phyloP scores from a whole-genome alignment of 2,888 invertebrate species.

The Stictocephala bisonia region DNA sequence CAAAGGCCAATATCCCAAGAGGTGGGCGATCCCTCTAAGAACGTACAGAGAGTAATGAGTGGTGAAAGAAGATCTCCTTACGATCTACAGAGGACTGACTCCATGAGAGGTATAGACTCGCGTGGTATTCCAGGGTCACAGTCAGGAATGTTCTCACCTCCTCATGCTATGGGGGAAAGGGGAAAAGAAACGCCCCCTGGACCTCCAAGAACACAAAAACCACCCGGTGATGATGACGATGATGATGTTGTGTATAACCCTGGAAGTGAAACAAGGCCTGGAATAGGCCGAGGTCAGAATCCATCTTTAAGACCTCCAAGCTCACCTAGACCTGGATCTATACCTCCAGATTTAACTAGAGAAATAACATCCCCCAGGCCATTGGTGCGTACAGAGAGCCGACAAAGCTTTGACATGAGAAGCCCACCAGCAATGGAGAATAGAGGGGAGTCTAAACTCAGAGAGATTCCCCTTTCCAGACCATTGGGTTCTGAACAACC shows the following conservation, averaged over 20 bases:
- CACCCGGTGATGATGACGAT: constrained; percentile 37
- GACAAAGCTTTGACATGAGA: constrained; percentile 33
- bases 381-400: constrained; percentile 18
- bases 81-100: constrained; percentile 38
- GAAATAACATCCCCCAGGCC: constrained; percentile 15
- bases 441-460: constrained; percentile 25
- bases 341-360: constrained; percentile 30
- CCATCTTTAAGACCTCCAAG: constrained; percentile 36
- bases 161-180: constrained; percentile 20
- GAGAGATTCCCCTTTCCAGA: constrained; percentile 18
- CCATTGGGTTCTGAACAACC: constrained; percentile 19
- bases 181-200: constrained; percentile 24
- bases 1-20: constrained; percentile 42
- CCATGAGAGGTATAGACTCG: constrained; percentile 22
- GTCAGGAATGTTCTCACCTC: neutral
- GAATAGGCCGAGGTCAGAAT: constrained; percentile 33
- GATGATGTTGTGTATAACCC: constrained; percentile 36
- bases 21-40: constrained; percentile 21
- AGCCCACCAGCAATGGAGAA: constrained; percentile 26
- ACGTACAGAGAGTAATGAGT: constrained; percentile 36
- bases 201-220: constrained; percentile 31
- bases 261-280: constrained; percentile 30
- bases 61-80: constrained; percentile 29
- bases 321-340: constrained; percentile 5
- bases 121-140: constrained; percentile 11